phyloP scores from a whole-genome alignment of 2,797 vertebrate genomes.

The Hephaestus fuliginosus region DNA sequence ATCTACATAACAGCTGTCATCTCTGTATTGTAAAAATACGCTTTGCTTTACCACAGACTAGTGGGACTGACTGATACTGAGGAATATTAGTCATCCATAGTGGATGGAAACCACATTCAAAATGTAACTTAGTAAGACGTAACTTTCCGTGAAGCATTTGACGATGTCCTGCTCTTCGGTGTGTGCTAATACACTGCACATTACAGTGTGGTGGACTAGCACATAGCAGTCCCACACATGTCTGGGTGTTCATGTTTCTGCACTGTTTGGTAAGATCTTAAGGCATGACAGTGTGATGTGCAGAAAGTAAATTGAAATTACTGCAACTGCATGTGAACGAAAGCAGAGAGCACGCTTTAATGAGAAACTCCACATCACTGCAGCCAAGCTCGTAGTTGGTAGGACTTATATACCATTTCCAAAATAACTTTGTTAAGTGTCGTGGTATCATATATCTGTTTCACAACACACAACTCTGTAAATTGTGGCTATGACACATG shows the following conservation, averaged over 20 bases:
- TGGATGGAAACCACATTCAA: conserved; percentile 9
- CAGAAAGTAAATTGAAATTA: conserved; percentile 33
- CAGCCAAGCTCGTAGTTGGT: conserved; percentile 59
- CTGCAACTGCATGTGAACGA: conserved; percentile 29
- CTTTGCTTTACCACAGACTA: neutral
- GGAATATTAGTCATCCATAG: conserved; percentile 9
- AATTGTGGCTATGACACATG: conserved; percentile 88
- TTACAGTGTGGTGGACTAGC: neutral
- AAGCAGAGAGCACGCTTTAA: conserved; percentile 43
- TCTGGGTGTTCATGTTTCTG: conserved; percentile 5
- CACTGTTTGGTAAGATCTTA: conserved; percentile 15
- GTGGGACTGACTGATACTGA: conserved; percentile 14
- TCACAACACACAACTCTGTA: conserved; percentile 86
- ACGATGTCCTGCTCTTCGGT: neutral
- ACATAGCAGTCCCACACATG: neutral
- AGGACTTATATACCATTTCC: conserved; percentile 74
- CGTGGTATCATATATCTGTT: conserved; percentile 84
- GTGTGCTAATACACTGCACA: neutral
- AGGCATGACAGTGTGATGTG: conserved; percentile 14
- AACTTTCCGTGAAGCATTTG: neutral
- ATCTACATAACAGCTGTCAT: neutral
- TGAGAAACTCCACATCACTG: conserved; percentile 67
- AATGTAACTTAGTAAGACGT: neutral
- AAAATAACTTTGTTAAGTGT: conserved; percentile 86
- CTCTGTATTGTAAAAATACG: neutral